phyloP scores from a whole-genome alignment of 2,113 vertebrate genomes.

The Podilymbus podiceps region DNA sequence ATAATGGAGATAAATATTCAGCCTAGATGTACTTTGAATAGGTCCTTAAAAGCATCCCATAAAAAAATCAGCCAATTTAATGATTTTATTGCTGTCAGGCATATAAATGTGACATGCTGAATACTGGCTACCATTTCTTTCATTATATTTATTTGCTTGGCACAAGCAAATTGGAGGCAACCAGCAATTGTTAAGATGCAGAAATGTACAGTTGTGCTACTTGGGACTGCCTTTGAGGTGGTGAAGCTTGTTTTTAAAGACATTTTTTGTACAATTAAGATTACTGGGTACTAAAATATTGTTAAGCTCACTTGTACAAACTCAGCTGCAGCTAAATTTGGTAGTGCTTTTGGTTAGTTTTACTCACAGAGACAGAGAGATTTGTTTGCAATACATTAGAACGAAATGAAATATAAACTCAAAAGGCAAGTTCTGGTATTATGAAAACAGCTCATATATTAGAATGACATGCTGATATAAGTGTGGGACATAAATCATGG shows the following conservation, averaged over 20 bases:
- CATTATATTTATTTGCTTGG: conserved; percentile 13
- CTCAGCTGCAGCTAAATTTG: not conserved
- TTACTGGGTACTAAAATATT: not conserved
- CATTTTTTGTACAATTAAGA: not conserved
- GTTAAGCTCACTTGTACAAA: not conserved
- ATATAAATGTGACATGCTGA: not conserved
- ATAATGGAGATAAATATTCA: not conserved
- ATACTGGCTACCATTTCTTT: not conserved
- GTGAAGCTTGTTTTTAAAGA: not conserved
- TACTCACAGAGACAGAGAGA: not conserved
- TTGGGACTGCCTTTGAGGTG: not conserved
- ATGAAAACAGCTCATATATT: not conserved
- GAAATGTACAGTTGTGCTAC: not conserved
- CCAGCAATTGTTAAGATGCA: not conserved
- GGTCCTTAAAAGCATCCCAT: conserved; percentile 6
- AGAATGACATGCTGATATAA: not conserved
- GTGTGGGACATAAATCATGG: not conserved
- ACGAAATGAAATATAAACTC: not conserved
- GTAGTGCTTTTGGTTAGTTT: not conserved
- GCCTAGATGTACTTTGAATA: conserved; percentile 13
- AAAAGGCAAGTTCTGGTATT: not conserved
- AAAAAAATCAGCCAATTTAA: not conserved
- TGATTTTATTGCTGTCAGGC: conserved; percentile 18
- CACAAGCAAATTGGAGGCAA: not conserved
- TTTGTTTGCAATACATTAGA: not conserved